phyloP scores from a whole-genome alignment of 2,113 vertebrate species.

The Menidia beryllina region DNA sequence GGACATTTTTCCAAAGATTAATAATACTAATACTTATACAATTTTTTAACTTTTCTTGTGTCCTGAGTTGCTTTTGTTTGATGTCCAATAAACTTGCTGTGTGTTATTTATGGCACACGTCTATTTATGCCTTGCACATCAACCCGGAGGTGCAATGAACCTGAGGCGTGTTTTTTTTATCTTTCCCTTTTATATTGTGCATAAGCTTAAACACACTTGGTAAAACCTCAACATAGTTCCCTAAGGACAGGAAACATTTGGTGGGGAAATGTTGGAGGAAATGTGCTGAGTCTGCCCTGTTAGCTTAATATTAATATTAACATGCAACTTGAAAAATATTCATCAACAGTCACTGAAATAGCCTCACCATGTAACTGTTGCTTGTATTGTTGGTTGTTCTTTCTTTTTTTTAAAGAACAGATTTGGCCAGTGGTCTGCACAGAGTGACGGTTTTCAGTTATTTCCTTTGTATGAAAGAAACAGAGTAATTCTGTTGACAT shows the following conservation, averaged over 20 bases:
- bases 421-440: not conserved
- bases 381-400: conserved; percentile 3
- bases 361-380: conserved; percentile 11
- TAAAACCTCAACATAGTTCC: conserved; percentile 39
- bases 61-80: not conserved
- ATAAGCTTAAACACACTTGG: conserved; percentile 41
- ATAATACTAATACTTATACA: not conserved
- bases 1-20: too few species aligned
- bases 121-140: conserved; percentile 20
- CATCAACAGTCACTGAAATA: conserved; percentile 40
- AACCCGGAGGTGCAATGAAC: conserved; percentile 42
- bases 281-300: conserved; percentile 36
- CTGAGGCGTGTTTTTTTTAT: conserved; percentile 18
- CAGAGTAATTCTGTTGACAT: too few species aligned
- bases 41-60: not conserved
- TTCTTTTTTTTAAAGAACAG: conserved; percentile 18
- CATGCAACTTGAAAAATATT: conserved; percentile 64
- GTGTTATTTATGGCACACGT: conserved; percentile 47
- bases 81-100: too few species aligned
- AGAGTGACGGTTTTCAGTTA: not conserved
- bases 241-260: conserved; percentile 58
- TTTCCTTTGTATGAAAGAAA: too few species aligned
- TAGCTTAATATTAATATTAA: conserved; percentile 69
- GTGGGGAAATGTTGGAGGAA: conserved; percentile 42
- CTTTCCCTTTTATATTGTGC: conserved; percentile 25